Conservation (phyloP, 2,888 invertebrate species). For the Drosophila neutralis region DNA sequence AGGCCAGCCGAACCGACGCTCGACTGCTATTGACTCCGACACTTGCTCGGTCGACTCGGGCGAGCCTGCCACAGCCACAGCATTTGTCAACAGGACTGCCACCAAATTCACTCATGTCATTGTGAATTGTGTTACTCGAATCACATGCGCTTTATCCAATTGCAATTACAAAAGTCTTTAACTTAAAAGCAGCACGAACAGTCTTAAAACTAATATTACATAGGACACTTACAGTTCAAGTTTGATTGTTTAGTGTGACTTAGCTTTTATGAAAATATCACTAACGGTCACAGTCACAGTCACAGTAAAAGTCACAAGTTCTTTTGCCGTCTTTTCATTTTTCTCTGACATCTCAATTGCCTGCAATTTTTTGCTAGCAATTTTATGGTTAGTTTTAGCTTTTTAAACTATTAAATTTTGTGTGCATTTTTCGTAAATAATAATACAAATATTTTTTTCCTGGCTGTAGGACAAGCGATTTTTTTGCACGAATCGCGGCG, state of each 20-base stretch:
- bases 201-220: neutral
- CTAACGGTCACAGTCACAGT: neutral
- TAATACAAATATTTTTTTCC: too few relatives aligned
- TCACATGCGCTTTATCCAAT: constrained; percentile 3
- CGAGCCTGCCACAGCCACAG: neutral
- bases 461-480: neutral
- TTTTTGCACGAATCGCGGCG: neutral
- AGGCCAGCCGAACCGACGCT: constrained; percentile 9
- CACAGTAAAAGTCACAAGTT: neutral
- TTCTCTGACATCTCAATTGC: neutral
- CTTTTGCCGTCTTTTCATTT: neutral
- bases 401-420: neutral
- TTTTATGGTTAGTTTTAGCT: neutral
- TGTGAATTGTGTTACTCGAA: neutral
- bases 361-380: neutral
- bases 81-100: constrained; percentile 9
- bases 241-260: neutral
- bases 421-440: neutral
- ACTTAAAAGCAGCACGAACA: neutral
- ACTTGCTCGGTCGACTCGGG: neutral
- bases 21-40: neutral
- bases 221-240: neutral
- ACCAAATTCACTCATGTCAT: constrained; percentile 8
- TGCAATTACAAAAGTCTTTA: constrained; percentile 3
- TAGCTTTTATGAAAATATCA: neutral